Evolutionary conservation across 2,113 vertebrate species (phyloP).

Genomic region (Coregonus clupeaformis): DNA sequence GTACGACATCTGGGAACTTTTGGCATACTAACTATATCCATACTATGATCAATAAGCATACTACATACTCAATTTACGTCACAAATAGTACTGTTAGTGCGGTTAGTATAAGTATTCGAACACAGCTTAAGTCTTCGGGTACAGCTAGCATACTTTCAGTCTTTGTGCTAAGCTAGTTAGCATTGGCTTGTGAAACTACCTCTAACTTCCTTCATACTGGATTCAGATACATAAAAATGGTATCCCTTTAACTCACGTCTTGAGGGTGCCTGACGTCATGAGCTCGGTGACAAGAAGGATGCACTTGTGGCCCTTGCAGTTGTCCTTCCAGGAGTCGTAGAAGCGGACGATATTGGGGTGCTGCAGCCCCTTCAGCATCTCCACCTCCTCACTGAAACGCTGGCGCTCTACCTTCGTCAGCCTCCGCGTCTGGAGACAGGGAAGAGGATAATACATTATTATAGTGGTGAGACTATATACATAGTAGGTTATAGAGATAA

Average conservation of each 20-base stretch:
- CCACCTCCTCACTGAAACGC: conserved; percentile 12
- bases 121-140: too few species aligned
- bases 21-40: too few species aligned
- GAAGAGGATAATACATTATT: neutral
- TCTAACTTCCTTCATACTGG: neutral
- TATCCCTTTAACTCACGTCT: neutral
- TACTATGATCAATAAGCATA: too few species aligned
- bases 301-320: conserved; percentile 3
- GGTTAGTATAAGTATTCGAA: too few species aligned
- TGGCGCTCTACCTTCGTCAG: conserved; percentile 5
- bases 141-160: too few species aligned
- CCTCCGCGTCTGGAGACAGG: neutral
- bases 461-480: too few species aligned
- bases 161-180: too few species aligned
- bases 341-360: conserved; percentile 16
- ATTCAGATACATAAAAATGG: neutral
- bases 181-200: neutral
- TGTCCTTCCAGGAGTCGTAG: conserved; percentile 13
- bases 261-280: conserved; percentile 9
- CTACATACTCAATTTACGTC: too few species aligned
- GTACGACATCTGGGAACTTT: too few species aligned
- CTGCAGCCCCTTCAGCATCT: conserved; percentile 10
- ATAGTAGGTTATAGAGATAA: too few species aligned
- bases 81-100: too few species aligned
- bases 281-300: conserved; percentile 14